Conservation (phyloP, 2,113 vertebrate genomes). For the Megaceryle maxima region DNA sequence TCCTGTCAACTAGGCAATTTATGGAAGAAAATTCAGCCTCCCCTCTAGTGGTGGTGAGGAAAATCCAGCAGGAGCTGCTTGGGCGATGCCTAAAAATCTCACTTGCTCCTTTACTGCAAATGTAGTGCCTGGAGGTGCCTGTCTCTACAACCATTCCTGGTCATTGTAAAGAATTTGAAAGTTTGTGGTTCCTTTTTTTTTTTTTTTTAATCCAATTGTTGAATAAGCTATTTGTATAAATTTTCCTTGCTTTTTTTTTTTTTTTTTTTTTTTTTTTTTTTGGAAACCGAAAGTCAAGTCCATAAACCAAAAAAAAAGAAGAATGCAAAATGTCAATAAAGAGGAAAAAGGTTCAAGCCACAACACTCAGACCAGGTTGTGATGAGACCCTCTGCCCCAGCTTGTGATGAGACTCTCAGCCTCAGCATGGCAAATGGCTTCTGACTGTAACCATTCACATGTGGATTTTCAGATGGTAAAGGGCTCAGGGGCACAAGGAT, state of each 20-base stretch:
- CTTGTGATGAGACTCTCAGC: neutral
- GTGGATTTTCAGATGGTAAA: neutral
- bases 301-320: neutral
- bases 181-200: no score
- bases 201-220: fast-evolving
- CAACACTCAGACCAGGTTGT: neutral
- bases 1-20: conserved; percentile 41
- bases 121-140: neutral
- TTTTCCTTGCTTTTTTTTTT: neutral
- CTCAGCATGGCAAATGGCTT: fast-evolving
- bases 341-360: neutral
- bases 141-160: neutral
- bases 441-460: neutral
- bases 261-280: neutral
- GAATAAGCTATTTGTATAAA: neutral
- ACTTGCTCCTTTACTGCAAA: neutral
- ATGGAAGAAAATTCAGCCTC: conserved; percentile 55
- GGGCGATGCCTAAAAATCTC: neutral
- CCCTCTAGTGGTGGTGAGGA: conserved; percentile 72
- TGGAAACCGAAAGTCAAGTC: neutral
- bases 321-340: neutral
- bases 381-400: neutral
- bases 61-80: conserved; percentile 40
- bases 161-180: neutral
- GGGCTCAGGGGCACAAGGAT: neutral